Conservation (phyloP, 2,113 vertebrate genomes). For the Glareola pratincola region DNA sequence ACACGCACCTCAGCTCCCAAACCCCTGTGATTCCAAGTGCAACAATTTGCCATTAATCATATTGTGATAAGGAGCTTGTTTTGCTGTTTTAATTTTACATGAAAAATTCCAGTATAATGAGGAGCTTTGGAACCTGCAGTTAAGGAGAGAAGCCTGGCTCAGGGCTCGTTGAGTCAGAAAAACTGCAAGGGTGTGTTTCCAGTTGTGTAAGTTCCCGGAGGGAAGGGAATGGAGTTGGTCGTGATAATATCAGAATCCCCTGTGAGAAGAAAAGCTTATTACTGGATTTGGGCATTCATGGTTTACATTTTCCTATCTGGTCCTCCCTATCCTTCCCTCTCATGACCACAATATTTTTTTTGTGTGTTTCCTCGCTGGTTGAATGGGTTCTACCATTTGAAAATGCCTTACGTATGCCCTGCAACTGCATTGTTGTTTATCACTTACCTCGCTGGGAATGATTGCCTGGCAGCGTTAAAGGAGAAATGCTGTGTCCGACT, state of each 20-base stretch:
- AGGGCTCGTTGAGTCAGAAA: neutral
- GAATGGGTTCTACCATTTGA: conserved; percentile 15
- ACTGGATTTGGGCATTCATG: neutral
- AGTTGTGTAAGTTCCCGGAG: neutral
- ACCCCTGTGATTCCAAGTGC: neutral
- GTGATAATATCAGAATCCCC: neutral
- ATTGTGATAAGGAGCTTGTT: neutral
- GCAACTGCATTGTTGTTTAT: neutral
- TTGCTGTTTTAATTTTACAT: neutral
- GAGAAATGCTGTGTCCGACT: neutral
- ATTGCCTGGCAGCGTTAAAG: neutral
- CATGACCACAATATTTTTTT: neutral
- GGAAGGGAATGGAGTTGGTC: neutral
- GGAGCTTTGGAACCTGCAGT: neutral
- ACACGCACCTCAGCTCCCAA: neutral
- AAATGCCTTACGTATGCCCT: neutral
- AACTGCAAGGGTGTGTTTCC: neutral
- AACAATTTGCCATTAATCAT: neutral
- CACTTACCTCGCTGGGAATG: neutral
- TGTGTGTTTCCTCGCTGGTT: neutral
- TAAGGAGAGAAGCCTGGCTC: neutral
- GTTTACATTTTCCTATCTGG: neutral
- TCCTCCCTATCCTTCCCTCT: neutral
- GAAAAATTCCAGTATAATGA: neutral
- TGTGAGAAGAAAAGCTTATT: neutral